phyloP scores from a whole-genome alignment of 1,140 invertebrate species.

The Zaprionus nigranus region DNA sequence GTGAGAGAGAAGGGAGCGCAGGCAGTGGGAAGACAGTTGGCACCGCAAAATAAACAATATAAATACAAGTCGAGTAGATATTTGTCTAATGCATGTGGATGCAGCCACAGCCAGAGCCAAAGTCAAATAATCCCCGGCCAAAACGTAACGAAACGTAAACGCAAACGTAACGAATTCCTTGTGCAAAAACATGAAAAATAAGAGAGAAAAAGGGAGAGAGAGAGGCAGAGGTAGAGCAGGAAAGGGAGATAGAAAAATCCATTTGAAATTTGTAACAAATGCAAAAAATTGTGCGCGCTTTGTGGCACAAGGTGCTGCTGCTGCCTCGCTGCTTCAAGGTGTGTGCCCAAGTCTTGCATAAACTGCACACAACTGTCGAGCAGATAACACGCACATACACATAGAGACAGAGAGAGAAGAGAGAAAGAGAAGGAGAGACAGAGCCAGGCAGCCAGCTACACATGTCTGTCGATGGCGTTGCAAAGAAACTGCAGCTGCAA shows the following conservation, averaged over 20 bases:
- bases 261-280: conserved; percentile 64
- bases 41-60: conserved; percentile 72
- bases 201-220: not conserved
- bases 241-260: conserved; percentile 61
- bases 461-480: conserved; percentile 61
- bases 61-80: conserved; percentile 55
- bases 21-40: conserved; percentile 1
- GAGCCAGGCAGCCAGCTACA: not conserved
- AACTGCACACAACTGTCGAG: conserved; percentile 51
- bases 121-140: conserved; percentile 62
- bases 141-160: conserved; percentile 37
- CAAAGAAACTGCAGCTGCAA: conserved; percentile 53
- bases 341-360: conserved; percentile 53
- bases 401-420: conserved; percentile 7
- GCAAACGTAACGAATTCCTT: conserved; percentile 38
- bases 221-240: not conserved
- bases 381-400: conserved; percentile 47
- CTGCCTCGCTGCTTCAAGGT: conserved; percentile 33
- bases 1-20: not conserved
- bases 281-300: conserved; percentile 46
- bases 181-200: conserved; percentile 18
- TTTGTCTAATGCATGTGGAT: conserved; percentile 60
- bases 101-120: conserved; percentile 41
- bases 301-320: conserved; percentile 9
- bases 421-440: not conserved